Evolutionary conservation across 2,888 invertebrate species (phyloP).

Genomic region (Candidula unifasciata): DNA sequence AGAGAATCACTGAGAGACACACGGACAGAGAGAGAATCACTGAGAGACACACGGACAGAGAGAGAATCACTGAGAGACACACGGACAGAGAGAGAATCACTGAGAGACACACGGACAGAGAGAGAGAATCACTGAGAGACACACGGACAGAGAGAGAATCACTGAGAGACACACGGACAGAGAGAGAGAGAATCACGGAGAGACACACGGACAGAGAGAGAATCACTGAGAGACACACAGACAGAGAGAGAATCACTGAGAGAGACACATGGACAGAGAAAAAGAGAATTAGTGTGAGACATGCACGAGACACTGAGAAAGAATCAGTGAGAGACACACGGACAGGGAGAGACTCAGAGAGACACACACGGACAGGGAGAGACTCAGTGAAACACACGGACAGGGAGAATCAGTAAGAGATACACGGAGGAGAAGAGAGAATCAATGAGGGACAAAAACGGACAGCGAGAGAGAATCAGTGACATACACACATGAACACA

Average conservation of each 20-base stretch:
- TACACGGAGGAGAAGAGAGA: not conserved
- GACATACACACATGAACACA: not conserved
- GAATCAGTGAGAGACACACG: not conserved
- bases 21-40: not conserved
- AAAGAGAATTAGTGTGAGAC: not conserved
- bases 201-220: not conserved
- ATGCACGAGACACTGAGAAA: not conserved
- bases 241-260: not conserved
- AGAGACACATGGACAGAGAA: slow-evolving; percentile 4
- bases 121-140: not conserved
- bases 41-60: not conserved
- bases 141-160: too few relatives aligned
- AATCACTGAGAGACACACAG: not conserved
- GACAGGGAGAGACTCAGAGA: not conserved
- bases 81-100: not conserved
- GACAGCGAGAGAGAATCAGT: not conserved
- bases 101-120: not conserved
- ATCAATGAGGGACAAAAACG: not conserved
- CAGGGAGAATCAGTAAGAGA: not conserved
- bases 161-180: not conserved
- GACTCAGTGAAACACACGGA: not conserved
- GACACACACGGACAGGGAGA: not conserved
- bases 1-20: not conserved
- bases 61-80: not conserved
- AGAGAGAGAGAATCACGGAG: not conserved